Evolutionary conservation across 2,113 vertebrate genomes (phyloP).

Genomic region (Orientallactaga bullata): DNA sequence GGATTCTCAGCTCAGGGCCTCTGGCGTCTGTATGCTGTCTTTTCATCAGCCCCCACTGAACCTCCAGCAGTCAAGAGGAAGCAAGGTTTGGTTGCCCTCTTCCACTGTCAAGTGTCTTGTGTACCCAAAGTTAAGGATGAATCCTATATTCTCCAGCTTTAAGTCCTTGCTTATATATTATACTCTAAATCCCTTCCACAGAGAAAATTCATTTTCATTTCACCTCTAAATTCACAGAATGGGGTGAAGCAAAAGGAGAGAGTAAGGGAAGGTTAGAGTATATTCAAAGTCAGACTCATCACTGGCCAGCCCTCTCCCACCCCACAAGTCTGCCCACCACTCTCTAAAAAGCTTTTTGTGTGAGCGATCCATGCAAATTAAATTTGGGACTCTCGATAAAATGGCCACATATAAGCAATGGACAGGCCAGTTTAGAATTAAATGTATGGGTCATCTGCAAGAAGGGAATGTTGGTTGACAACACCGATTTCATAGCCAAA

Average conservation of each 20-base stretch:
- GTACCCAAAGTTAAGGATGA: background rate
- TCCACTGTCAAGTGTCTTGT: background rate
- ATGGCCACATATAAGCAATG: conserved; percentile 65
- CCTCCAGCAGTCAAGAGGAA: background rate
- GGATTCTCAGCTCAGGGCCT: background rate
- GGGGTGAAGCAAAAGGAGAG: background rate
- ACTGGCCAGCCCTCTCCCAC: background rate
- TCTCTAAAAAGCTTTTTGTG: conserved; percentile 80
- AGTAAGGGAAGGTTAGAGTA: background rate
- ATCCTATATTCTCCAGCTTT: background rate
- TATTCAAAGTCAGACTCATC: conserved; percentile 61
- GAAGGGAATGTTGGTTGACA: conserved; percentile 63
- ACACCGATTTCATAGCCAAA: conserved; percentile 50
- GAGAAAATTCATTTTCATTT: conserved; percentile 47
- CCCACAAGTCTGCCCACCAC: conserved; percentile 27
- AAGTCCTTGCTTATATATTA: background rate
- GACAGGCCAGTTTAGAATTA: conserved; percentile 61
- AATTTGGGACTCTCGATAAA: conserved; percentile 72
- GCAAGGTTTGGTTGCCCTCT: background rate
- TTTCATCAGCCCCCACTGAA: background rate
- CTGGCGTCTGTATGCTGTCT: background rate
- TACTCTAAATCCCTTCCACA: background rate
- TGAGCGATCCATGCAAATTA: conserved; percentile 78
- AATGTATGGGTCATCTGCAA: conserved; percentile 50
- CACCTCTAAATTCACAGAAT: background rate